phyloP scores from a whole-genome alignment of 92 coral and sea anemone genomes.

The Porites evermanni region DNA sequence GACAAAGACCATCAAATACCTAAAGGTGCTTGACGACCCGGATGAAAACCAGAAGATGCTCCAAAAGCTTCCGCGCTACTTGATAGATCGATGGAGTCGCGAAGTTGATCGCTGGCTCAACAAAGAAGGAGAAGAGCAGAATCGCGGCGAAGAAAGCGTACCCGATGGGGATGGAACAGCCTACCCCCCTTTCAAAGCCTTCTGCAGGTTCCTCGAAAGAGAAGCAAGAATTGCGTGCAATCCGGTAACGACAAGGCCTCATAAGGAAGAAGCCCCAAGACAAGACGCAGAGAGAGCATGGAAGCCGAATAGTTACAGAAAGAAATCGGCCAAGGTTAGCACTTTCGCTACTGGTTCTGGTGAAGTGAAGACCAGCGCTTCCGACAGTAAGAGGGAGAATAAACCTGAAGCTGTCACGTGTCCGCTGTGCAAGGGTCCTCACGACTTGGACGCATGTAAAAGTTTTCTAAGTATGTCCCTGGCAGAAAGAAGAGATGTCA shows the following conservation, averaged over 20 bases:
- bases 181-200: conserved; percentile 54
- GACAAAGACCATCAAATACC: conserved; percentile 36
- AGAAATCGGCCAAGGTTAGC: not conserved
- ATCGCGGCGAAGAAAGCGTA: not conserved
- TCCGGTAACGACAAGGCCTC: conserved; percentile 39
- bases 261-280: conserved; percentile 16
- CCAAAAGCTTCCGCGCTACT: too few relatives aligned
- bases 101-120: too few relatives aligned
- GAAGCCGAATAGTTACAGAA: not conserved
- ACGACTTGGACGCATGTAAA: conserved; percentile 51
- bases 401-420: conserved; percentile 12
- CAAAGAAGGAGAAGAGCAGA: too few relatives aligned
- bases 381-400: conserved; percentile 17
- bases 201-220: conserved; percentile 53
- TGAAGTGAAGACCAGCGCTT: conserved; percentile 13
- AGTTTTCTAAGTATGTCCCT: conserved; percentile 40
- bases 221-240: conserved; percentile 71
- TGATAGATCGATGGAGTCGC: too few relatives aligned
- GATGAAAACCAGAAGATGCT: not conserved
- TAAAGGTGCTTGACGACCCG: conserved; percentile 27
- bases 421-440: conserved; percentile 42
- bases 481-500: conserved; percentile 37
- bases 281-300: not conserved
- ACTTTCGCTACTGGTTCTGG: conserved; percentile 22
- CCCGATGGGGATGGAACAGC: not conserved